Percentiles rank a stretch among this genome's conserved stretches.
phyloP scores from a whole-genome alignment of 2,113 vertebrate genomes.

The Siphamia tubifer region DNA sequence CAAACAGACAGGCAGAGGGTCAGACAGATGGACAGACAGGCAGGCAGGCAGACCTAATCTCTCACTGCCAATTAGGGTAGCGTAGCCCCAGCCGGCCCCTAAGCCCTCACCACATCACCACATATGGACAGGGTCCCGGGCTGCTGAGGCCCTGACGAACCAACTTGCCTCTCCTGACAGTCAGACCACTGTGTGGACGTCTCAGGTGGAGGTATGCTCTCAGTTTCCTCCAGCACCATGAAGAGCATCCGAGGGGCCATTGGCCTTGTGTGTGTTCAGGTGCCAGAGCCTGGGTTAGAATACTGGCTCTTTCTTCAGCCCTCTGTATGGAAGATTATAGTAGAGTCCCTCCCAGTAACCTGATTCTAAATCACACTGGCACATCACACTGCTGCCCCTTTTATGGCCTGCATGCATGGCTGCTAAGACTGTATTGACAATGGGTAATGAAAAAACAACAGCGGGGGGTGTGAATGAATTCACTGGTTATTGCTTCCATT shows the following conservation, averaged over 20 bases:
- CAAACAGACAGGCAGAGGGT: slow-evolving; percentile 20
- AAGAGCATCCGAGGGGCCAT: slow-evolving; percentile 36
- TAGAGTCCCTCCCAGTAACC: slow-evolving; percentile 35
- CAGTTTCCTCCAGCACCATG: slow-evolving; percentile 32
- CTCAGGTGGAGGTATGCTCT: slow-evolving; percentile 56
- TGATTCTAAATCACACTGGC: slow-evolving; percentile 62
- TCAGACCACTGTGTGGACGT: slow-evolving; percentile 52
- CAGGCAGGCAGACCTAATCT: slow-evolving; percentile 34
- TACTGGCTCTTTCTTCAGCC: slow-evolving; percentile 61
- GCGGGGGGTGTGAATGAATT: background rate
- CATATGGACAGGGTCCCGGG: slow-evolving; percentile 53
- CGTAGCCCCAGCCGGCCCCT: slow-evolving; percentile 28
- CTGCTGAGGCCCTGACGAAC: slow-evolving; percentile 30
- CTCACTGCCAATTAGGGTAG: slow-evolving; percentile 48
- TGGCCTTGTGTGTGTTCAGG: slow-evolving; percentile 67
- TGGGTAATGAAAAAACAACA: slow-evolving; percentile 5
- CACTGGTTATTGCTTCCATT: slow-evolving; percentile 7
- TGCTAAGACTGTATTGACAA: slow-evolving; percentile 23
- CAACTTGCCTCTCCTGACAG: slow-evolving; percentile 40
- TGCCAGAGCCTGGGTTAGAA: slow-evolving; percentile 52
- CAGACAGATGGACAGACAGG: background rate
- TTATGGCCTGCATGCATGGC: slow-evolving; percentile 28
- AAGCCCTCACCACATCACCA: slow-evolving; percentile 45
- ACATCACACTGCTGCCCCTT: slow-evolving; percentile 39
- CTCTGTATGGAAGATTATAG: slow-evolving; percentile 51